Evolutionary conservation across 1,140 invertebrate genomes (phyloP).

Genomic region (Cardiocondyla obscurior): DNA sequence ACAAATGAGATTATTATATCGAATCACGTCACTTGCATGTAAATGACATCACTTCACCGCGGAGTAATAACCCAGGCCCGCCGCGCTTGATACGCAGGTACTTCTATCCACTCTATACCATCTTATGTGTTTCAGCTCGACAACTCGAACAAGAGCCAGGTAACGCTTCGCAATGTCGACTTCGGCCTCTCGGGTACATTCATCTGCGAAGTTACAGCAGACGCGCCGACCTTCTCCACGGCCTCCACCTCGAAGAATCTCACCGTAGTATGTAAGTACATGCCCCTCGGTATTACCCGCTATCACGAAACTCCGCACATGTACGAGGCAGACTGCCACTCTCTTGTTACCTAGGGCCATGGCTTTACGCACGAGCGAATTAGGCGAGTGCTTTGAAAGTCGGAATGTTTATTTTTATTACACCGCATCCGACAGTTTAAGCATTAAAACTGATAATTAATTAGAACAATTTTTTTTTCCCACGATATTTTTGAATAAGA

Average conservation of each 20-base stretch:
- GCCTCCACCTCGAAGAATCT: constrained; percentile 87
- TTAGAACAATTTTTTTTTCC: neutral
- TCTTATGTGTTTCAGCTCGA: constrained; percentile 85
- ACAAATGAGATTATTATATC: constrained; percentile 36
- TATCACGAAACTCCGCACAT: constrained; percentile 41
- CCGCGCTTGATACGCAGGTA: constrained; percentile 31
- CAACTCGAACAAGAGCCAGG: constrained; percentile 89
- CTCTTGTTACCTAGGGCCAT: neutral
- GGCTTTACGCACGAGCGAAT: constrained; percentile 15
- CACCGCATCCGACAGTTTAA: neutral
- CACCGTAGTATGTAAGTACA: constrained; percentile 90
- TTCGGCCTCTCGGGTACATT: constrained; percentile 91
- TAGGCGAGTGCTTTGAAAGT: neutral
- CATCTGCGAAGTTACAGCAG: constrained; percentile 93
- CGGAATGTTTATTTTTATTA: constrained; percentile 3
- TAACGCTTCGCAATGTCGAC: constrained; percentile 88
- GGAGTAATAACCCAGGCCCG: constrained; percentile 34
- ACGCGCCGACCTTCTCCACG: constrained; percentile 90
- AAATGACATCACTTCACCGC: constrained; percentile 33
- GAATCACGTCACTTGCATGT: constrained; percentile 32
- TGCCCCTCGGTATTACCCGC: constrained; percentile 32
- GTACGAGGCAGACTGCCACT: constrained; percentile 11
- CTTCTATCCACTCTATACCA: constrained; percentile 37
- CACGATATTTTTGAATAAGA: neutral
- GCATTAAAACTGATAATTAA: neutral